Conservation (phyloP, 2,888 invertebrate genomes). For the Ophion ventricosus region DNA sequence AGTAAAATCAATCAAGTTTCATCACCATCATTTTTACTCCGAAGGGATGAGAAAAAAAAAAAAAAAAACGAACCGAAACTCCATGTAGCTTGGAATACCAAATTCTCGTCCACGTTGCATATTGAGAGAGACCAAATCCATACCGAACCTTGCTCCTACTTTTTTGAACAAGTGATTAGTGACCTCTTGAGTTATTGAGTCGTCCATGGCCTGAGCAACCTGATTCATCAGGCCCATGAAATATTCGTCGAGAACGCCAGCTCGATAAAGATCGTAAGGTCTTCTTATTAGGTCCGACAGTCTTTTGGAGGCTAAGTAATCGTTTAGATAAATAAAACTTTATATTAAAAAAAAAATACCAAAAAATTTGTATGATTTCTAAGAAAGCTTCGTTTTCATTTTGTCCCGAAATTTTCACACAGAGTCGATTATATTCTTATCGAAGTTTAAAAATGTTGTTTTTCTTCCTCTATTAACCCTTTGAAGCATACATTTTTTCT, state of each 20-base stretch:
- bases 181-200: constrained; percentile 93
- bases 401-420: too few relatives aligned
- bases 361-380: not conserved
- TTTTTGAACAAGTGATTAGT: constrained; percentile 97
- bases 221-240: constrained; percentile 97
- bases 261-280: constrained; percentile 95
- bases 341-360: not conserved
- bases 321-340: constrained; percentile 10
- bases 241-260: constrained; percentile 95
- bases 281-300: constrained; percentile 94
- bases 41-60: not conserved
- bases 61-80: constrained; percentile 86
- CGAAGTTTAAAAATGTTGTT: not conserved
- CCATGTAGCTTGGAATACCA: constrained; percentile 96
- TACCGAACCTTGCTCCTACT: constrained; percentile 90
- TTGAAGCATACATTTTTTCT: too few relatives aligned
- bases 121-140: constrained; percentile 96
- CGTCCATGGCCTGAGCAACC: constrained; percentile 97
- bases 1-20: constrained; percentile 27
- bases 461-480: too few relatives aligned
- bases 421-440: not conserved
- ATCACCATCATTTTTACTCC: not conserved
- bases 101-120: constrained; percentile 97
- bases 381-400: too few relatives aligned
- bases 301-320: constrained; percentile 91